Conservation (phyloP, 2,113 vertebrate genomes). For the Cottus gobio region DNA sequence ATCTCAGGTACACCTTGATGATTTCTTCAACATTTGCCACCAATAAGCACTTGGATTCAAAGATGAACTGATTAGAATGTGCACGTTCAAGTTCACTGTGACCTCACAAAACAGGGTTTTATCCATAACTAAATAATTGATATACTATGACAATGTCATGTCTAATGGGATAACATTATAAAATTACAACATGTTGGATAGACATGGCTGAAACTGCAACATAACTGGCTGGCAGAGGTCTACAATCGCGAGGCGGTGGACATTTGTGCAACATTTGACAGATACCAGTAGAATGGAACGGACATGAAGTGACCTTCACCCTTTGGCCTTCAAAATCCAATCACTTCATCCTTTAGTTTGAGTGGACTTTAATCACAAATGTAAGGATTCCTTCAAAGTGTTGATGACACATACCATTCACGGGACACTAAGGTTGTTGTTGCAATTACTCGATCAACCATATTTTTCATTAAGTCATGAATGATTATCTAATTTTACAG, state of each 20-base stretch:
- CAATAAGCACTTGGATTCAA: background rate
- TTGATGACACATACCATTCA: too few species aligned
- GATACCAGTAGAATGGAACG: too few species aligned
- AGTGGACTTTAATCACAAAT: too few species aligned
- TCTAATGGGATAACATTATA: background rate
- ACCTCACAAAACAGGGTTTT: background rate
- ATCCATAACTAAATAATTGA: background rate
- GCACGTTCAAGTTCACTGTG: background rate
- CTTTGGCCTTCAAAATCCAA: too few species aligned
- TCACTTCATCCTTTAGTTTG: too few species aligned
- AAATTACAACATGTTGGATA: background rate
- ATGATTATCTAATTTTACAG: background rate
- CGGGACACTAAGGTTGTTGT: background rate
- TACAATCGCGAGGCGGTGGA: too few species aligned
- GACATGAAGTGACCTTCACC: too few species aligned
- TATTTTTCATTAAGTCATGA: background rate
- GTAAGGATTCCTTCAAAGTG: too few species aligned
- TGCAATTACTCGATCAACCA: background rate
- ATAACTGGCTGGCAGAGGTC: too few species aligned
- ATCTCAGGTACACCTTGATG: too few species aligned
- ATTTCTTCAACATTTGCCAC: too few species aligned
- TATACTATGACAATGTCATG: background rate
- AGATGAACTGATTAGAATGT: background rate
- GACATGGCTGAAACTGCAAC: background rate
- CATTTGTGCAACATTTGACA: too few species aligned